phyloP scores from a whole-genome alignment of 1,140 invertebrate genomes.

The Periplaneta americana region DNA sequence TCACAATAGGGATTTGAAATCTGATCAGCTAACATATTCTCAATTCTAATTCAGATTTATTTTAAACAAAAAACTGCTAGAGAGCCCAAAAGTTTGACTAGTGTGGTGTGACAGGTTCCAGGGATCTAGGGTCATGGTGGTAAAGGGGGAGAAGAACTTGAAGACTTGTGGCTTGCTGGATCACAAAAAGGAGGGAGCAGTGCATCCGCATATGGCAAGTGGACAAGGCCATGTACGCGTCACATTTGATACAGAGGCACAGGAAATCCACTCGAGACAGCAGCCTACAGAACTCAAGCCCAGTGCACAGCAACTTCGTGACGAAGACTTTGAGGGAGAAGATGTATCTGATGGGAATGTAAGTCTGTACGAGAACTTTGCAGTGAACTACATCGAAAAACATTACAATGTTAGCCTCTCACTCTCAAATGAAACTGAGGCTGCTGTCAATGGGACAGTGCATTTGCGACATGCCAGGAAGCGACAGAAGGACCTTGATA shows the following conservation, averaged over 20 bases:
- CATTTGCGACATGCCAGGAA: not conserved
- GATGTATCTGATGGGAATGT: not conserved
- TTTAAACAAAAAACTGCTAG: no score
- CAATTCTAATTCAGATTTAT: no score
- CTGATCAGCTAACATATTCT: no score
- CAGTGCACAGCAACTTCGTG: not conserved
- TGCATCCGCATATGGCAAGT: slow-evolving; percentile 39
- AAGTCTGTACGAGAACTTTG: not conserved
- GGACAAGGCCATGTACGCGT: slow-evolving; percentile 61
- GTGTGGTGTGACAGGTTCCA: slow-evolving; percentile 41
- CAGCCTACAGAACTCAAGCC: not conserved
- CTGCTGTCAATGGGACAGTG: not conserved
- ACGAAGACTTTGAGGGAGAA: not conserved
- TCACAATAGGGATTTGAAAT: no score
- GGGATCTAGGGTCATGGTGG: slow-evolving; percentile 70
- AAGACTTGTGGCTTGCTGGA: slow-evolving; percentile 64
- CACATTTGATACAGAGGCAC: slow-evolving; percentile 55
- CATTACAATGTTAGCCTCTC: not conserved
- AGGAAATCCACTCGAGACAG: slow-evolving; percentile 28
- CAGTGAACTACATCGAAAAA: not conserved
- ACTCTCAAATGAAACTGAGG: not conserved
- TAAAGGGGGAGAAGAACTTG: slow-evolving; percentile 67
- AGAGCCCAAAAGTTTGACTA: no score
- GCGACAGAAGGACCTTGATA: not conserved
- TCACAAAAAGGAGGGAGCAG: slow-evolving; percentile 43